Evolutionary conservation across 2,797 vertebrate genomes (phyloP).

Genomic region (Microctenopoma lineatum): DNA sequence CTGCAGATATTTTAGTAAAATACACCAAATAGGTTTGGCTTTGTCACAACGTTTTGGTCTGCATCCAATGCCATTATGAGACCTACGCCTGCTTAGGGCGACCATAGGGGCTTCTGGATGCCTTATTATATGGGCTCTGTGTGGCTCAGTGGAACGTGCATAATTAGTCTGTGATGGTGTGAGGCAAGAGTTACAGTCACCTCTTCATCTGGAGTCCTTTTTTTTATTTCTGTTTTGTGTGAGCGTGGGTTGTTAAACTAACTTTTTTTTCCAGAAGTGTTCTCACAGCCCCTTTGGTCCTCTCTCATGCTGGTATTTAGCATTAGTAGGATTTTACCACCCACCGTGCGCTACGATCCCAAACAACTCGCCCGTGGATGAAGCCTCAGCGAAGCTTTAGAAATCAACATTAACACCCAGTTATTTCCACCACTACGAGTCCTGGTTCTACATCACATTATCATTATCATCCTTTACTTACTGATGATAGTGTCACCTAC

Average conservation of each 20-base stretch:
- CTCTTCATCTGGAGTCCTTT: slow-evolving; percentile 23
- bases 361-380: slow-evolving; percentile 46
- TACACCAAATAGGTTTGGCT: slow-evolving; percentile 38
- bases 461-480: neutral
- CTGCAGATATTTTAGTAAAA: slow-evolving; percentile 70
- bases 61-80: neutral
- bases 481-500: neutral
- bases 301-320: slow-evolving; percentile 30
- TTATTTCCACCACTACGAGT: slow-evolving; percentile 13
- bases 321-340: slow-evolving; percentile 39
- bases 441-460: neutral
- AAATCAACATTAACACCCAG: slow-evolving; percentile 41
- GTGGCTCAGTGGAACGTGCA: slow-evolving; percentile 57
- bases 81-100: neutral
- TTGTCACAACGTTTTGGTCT: slow-evolving; percentile 10
- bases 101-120: slow-evolving; percentile 15
- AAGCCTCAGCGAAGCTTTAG: slow-evolving; percentile 19
- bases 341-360: slow-evolving; percentile 42
- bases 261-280: slow-evolving; percentile 4
- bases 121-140: slow-evolving; percentile 47
- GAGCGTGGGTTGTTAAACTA: slow-evolving; percentile 1
- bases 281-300: slow-evolving; percentile 25
- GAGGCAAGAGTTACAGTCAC: slow-evolving; percentile 35
- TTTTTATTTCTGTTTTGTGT: neutral
- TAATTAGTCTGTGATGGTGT: slow-evolving; percentile 52